Conservation (phyloP, 1,140 invertebrate species). For the Drosophila auraria region DNA sequence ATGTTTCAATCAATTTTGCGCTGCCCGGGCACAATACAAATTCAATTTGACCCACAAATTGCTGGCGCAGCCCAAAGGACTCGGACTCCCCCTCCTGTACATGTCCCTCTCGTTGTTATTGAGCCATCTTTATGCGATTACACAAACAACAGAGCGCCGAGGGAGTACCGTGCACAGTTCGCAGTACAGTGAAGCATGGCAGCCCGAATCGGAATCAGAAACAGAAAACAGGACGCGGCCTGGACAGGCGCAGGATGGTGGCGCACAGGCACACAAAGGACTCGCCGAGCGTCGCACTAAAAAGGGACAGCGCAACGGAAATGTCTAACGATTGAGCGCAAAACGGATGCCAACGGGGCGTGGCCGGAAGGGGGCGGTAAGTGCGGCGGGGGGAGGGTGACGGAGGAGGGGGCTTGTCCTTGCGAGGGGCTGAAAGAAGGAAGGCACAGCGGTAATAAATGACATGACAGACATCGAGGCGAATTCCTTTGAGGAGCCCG, state of each 20-base stretch:
- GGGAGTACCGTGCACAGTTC: constrained; percentile 29
- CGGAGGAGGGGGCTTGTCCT: not conserved
- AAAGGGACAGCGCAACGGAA: constrained; percentile 78
- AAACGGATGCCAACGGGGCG: constrained; percentile 57
- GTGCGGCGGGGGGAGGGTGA: not conserved
- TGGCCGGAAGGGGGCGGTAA: constrained; percentile 29
- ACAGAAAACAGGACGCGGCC: constrained; percentile 30
- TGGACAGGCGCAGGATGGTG: constrained; percentile 39
- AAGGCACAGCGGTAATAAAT: constrained; percentile 68
- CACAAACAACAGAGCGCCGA: constrained; percentile 62
- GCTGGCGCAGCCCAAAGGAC: constrained; percentile 65
- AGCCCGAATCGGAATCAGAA: not conserved
- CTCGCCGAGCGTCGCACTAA: constrained; percentile 64
- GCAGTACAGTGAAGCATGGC: constrained; percentile 31
- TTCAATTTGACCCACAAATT: constrained; percentile 83
- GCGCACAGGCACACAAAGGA: constrained; percentile 60
- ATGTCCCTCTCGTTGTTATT: constrained; percentile 62
- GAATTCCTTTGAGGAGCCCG: constrained; percentile 65
- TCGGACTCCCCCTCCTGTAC: constrained; percentile 8
- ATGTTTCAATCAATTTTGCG: constrained; percentile 82
- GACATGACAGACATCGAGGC: constrained; percentile 73
- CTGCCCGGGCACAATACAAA: constrained; percentile 76
- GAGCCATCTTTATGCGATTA: constrained; percentile 81
- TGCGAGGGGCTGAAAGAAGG: not conserved
- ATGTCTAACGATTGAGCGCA: constrained; percentile 80